A percentile compares a stretch with the other conserved stretches of the same genome.
phyloP scores from a whole-genome alignment of 2,797 vertebrate genomes.

The Carcharodon carcharias region DNA sequence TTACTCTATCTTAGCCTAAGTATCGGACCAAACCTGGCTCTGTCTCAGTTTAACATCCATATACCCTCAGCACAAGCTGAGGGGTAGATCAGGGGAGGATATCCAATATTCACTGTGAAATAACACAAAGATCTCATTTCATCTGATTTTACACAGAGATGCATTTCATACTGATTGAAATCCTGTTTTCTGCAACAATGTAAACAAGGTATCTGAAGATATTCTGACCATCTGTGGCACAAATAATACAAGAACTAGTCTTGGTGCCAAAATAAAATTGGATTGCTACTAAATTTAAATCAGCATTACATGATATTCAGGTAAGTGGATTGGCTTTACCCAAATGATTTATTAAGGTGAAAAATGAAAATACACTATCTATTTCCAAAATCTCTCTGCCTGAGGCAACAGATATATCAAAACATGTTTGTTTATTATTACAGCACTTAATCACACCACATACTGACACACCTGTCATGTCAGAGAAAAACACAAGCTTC shows the following conservation, averaged over 20 bases:
- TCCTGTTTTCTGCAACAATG: not conserved
- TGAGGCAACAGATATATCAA: not conserved
- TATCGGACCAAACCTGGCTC: not conserved
- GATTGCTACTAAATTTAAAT: not conserved
- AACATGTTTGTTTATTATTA: not conserved
- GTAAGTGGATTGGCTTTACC: not conserved
- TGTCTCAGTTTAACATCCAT: not conserved
- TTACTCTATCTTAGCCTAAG: not conserved
- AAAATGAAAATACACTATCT: not conserved
- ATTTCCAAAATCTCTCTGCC: not conserved
- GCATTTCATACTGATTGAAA: not conserved
- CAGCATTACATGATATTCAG: not conserved
- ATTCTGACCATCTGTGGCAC: not conserved
- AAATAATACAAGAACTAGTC: not conserved
- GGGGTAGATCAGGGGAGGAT: not conserved
- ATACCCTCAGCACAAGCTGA: not conserved
- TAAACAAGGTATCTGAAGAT: not conserved
- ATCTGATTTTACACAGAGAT: not conserved
- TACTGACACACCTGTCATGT: not conserved
- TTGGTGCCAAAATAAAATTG: slow-evolving; percentile 15
- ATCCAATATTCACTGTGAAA: not conserved
- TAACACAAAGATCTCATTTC: not conserved
- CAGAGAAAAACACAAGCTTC: not conserved
- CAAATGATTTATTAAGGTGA: not conserved
- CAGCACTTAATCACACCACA: not conserved